Conservation (phyloP, 2,113 vertebrate species). For the Climacteris rufus region DNA sequence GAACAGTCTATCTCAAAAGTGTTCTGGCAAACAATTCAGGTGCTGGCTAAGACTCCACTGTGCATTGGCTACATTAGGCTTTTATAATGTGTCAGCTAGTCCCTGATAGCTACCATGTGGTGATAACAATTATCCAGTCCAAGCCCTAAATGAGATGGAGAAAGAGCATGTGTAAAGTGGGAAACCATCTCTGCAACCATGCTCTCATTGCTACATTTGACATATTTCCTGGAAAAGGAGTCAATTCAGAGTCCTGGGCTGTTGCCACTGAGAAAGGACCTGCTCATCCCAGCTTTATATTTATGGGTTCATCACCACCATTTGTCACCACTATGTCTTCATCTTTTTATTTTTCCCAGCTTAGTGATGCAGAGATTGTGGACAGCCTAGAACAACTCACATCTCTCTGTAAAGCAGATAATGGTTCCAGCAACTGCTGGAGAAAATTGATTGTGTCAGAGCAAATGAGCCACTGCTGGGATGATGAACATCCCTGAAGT, state of each 20-base stretch:
- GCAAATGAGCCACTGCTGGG: conserved; percentile 28
- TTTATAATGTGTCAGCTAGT: conserved; percentile 33
- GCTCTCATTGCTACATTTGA: neutral
- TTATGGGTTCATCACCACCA: neutral
- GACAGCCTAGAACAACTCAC: conserved; percentile 17
- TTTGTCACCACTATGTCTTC: conserved; percentile 3
- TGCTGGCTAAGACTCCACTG: neutral
- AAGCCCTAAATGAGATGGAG: neutral
- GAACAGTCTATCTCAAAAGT: conserved; percentile 24
- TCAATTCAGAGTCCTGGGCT: neutral
- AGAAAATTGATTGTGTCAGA: conserved; percentile 65
- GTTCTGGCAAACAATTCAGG: conserved; percentile 43
- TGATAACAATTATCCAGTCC: conserved; percentile 11
- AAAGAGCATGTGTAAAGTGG: neutral
- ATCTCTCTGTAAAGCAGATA: conserved; percentile 30
- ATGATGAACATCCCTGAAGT: conserved; percentile 60
- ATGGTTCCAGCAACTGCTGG: neutral
- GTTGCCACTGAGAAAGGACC: neutral
- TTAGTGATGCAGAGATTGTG: neutral
- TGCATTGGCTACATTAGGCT: neutral
- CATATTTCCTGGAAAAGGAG: neutral
- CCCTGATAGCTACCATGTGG: conserved; percentile 45
- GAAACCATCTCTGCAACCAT: neutral
- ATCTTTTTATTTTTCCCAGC: conserved; percentile 7
- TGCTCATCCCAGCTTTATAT: neutral